A percentile compares a stretch with the other conserved stretches of the same genome.
phyloP scores from a whole-genome alignment of 2,797 vertebrate species.

The Nannoperca obscura region DNA sequence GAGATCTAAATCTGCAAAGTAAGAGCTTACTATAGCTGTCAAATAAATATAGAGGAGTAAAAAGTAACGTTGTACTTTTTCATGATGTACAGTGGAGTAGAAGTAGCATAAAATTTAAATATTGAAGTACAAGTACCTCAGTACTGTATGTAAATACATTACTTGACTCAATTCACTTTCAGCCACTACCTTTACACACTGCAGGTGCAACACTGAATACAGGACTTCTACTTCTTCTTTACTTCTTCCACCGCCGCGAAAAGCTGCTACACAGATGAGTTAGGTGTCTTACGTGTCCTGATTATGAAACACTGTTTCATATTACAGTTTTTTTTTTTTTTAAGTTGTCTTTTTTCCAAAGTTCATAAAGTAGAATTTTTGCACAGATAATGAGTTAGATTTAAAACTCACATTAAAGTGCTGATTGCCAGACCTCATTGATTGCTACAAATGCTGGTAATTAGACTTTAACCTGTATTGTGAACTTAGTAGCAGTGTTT shows the following conservation, averaged over 20 bases:
- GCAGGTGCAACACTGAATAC: neutral
- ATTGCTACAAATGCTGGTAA: neutral
- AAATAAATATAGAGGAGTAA: neutral
- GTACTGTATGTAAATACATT: neutral
- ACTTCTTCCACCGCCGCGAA: neutral
- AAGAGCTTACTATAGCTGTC: neutral
- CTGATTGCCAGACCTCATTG: neutral
- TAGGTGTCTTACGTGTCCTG: neutral
- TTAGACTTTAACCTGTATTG: too few relatives aligned
- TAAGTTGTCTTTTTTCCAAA: too few relatives aligned
- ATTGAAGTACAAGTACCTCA: neutral
- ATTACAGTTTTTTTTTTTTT: too few relatives aligned
- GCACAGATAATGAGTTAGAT: too few relatives aligned
- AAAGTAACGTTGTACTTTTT: neutral
- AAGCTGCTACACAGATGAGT: neutral
- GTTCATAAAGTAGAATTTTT: too few relatives aligned
- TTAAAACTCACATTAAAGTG: neutral
- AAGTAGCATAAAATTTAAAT: neutral
- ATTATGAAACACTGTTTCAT: neutral
- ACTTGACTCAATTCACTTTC: neutral
- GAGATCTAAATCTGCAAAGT: too few relatives aligned
- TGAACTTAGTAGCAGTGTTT: neutral
- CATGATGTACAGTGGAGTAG: neutral
- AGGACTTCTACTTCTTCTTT: neutral
- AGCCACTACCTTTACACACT: neutral